phyloP scores from a whole-genome alignment of 92 coral and sea anemone genomes.

The Ricordea florida region DNA sequence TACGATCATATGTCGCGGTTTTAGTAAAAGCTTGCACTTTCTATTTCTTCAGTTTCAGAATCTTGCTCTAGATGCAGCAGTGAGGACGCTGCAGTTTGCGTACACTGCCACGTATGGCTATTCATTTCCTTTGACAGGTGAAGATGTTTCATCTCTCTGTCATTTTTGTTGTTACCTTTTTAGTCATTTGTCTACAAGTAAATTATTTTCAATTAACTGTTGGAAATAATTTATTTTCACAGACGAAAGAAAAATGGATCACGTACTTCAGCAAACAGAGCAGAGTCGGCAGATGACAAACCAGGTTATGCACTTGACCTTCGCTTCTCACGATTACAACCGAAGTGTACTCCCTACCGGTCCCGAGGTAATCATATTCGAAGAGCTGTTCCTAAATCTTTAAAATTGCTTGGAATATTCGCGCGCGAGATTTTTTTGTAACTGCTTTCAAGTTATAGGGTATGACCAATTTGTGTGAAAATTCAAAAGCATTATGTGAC shows the following conservation, averaged over 20 bases:
- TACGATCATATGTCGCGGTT: no score
- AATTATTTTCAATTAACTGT: no score
- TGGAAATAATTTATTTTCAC: background rate
- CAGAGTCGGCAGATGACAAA: background rate
- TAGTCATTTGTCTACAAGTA: no score
- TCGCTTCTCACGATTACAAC: background rate
- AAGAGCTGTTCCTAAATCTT: no score
- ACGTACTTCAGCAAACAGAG: background rate
- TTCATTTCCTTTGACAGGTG: conserved; percentile 3
- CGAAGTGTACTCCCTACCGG: background rate
- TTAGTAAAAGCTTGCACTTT: no score
- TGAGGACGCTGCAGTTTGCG: background rate
- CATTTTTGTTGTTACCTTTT: background rate
- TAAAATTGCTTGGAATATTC: no score
- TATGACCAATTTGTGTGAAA: no score
- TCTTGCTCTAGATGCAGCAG: background rate
- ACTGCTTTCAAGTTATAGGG: no score
- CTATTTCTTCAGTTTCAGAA: no score
- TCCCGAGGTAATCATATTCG: background rate
- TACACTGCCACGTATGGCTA: conserved; percentile 2
- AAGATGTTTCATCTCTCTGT: background rate
- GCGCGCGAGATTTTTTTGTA: no score
- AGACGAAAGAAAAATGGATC: background rate
- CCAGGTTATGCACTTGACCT: background rate
- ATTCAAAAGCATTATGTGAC: no score